Evolutionary conservation across 1,140 invertebrate species (phyloP), one percentile per base, ranked within the genome.

Genomic region (Gonioctena quinquepunctata): DNA sequence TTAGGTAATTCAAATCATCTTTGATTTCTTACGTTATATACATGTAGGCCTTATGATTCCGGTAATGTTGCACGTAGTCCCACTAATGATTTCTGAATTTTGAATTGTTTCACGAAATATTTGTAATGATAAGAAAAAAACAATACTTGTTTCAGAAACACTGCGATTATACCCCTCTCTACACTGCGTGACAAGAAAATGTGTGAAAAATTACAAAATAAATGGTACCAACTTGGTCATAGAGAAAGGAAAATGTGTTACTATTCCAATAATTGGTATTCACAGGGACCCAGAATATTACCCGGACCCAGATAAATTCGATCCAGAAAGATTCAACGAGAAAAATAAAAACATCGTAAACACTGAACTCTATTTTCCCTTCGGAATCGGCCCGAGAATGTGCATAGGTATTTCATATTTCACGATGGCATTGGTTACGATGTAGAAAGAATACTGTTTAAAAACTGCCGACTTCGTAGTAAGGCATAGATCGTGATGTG

Each of bases 111-210:
- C n/a, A n/a, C n/a, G n/a, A n/a, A n/a, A n/a, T n/a, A n/a, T n/a
- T n/a, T n/a, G n/a, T n/a, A n/a, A n/a, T n/a, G n/a, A n/a, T n/a
- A n/a, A n/a, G n/a, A n/a, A n/a, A n/a, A n/a, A n/a, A n/a, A n/a
- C 33, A 42, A 42, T 42, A 2, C 3, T n/a, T 42, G 33, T 56
- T 85, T 48, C 77, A 88, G 90, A 91, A 83, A 90, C 90, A 1
- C 80, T 92, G 69, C 84, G 91, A 16, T 87, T 87, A 70, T 87
- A 90, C 80, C 89, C 91, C 52, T 85, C 89, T 1, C 76, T 89
- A 61, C 84, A 86, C 0, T 80, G 87, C 28, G 76, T 91, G 1
- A 88, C 86, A 69, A 82, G 90, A 23, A 71, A 82, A 33, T 87
- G 88, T 42, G 86, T 83, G 1, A 86, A 88, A 60, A 85, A 88